Evolutionary conservation across 2,888 invertebrate species (phyloP), one percentile per base, ranked within the genome.

Genomic region (Aphidius colemani): DNA sequence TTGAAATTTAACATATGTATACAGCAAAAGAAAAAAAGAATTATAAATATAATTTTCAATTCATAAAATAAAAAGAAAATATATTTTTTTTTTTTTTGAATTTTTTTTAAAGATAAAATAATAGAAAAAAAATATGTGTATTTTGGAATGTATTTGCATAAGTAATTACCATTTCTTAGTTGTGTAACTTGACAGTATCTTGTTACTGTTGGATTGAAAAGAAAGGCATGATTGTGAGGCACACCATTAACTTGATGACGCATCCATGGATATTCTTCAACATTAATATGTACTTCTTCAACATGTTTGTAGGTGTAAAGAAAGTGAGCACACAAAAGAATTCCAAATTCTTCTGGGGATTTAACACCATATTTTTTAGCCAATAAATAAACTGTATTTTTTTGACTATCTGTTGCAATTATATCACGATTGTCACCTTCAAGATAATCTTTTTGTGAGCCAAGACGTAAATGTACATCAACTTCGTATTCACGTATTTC

Each of bases 401-500:
- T 93, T 79, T 93, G 93, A 0, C 92, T 90, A 76, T 93, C 93
- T 0, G 93, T 93, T 9, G 92, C 92, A 13, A 93, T 89, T 66
- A 93, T 90, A 75, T 91, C 90, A 59, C 88, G 86, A 77, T 93
- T 93, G 81, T 93, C 90, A n/a, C 90, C 82, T 90, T 68, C 77
- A 1, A 89, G 82, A 80, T 91, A 93, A 69, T 93, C 92, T 69
- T 88, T 88, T 75, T 89, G 88, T 4, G 88, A 88, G 66, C 87
- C 85, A 61, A 93, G 83, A 71, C 90, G 89, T 55, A 93, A 83
- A 71, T 89, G 89, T 0, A 91, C 91, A 73, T 87, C 86, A 10
- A 89, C 91, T 83, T 92, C 92, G 74, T 89, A 88, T 77, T 93
- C 93, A 66, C 90, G 86, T 68, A 92, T 89, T 69, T 86, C 85